Percentiles rank a stretch among this genome's conserved stretches.
Evolutionary conservation across 2,113 vertebrate species (phyloP).

Genomic region (Protomyctophum bolini): DNA sequence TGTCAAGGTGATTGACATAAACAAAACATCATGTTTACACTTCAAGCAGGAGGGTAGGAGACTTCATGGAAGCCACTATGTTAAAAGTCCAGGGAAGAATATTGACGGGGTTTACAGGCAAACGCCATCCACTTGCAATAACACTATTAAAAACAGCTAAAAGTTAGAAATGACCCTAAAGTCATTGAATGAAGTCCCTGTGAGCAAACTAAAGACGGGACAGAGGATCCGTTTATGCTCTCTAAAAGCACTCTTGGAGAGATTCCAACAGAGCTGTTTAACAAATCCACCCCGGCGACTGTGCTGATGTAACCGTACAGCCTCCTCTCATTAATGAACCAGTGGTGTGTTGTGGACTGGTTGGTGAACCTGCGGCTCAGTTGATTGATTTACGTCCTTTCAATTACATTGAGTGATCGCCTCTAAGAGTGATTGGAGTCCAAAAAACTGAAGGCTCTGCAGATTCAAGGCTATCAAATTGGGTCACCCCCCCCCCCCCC

Average conservation of each 20-base stretch:
- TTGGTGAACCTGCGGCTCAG: background rate
- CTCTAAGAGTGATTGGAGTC: background rate
- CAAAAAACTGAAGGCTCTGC: background rate
- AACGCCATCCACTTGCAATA: conserved; percentile 9
- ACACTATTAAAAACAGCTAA: background rate
- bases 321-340: background rate
- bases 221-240: background rate
- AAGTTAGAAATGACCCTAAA: conserved; percentile 6
- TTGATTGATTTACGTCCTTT: background rate
- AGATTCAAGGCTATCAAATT: background rate
- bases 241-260: background rate
- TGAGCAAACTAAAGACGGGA: background rate
- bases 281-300: too few relatives aligned
- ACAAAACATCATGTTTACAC: background rate
- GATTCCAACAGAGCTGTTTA: background rate
- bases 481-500: background rate
- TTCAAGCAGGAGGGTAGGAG: conserved; percentile 11
- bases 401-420: background rate
- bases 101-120: background rate
- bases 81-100: conserved; percentile 9
- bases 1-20: conserved; percentile 3
- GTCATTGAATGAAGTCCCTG: background rate
- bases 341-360: background rate
- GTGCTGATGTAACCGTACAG: background rate
- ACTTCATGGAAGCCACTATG: conserved; percentile 47